Percentiles rank a stretch among this genome's conserved stretches.
phyloP scores from a whole-genome alignment of 2,113 vertebrate species.

The Crocuta crocuta region DNA sequence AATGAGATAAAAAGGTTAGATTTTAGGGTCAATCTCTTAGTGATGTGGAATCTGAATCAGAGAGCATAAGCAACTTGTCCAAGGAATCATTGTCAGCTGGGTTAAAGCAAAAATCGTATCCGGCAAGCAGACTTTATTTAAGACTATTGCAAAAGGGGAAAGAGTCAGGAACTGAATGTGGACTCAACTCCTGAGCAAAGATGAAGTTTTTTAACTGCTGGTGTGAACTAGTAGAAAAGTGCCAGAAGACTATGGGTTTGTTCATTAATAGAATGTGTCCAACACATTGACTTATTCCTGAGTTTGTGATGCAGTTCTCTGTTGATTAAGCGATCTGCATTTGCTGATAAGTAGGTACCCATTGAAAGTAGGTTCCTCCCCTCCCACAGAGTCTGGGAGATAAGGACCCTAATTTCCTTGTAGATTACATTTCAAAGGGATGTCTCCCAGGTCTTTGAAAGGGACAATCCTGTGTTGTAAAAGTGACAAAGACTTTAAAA shows the following conservation, averaged over 20 bases:
- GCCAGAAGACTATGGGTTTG: no score
- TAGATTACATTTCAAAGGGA: not conserved
- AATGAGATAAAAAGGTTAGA: not conserved
- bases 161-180: not conserved
- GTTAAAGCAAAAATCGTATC: not conserved
- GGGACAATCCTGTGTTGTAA: not conserved
- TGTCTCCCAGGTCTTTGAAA: not conserved
- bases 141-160: not conserved
- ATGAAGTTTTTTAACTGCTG: not conserved
- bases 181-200: not conserved
- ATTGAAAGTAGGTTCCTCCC: not conserved
- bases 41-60: not conserved
- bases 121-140: not conserved
- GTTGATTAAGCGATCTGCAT: not conserved
- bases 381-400: not conserved
- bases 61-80: not conserved
- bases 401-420: not conserved
- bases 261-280: not conserved
- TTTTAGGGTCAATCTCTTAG: not conserved
- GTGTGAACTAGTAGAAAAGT: not conserved
- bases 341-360: not conserved
- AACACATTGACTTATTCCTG: not conserved
- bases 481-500: not conserved
- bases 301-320: not conserved
- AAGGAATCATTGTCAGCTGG: not conserved